These are phyloP conservation scores for Scomber colias DNA, from an alignment of 2,113 vertebrate species.

Conservation along the genomic window DNA sequence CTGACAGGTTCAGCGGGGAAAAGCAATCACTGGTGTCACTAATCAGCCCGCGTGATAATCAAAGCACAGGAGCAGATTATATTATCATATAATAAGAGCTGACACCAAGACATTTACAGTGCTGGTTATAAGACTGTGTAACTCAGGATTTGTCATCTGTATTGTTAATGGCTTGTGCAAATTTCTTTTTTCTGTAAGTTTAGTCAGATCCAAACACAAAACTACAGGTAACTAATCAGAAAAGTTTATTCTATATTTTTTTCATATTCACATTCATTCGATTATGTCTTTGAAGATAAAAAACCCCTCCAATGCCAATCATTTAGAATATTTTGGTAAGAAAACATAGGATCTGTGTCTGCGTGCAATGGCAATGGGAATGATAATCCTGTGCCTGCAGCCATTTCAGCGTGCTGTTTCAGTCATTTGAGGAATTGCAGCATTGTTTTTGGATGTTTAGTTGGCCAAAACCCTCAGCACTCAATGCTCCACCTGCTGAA, in stretches of 20 bases:
- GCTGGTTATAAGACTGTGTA: slow-evolving; percentile 32
- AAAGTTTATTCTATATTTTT: too few species aligned
- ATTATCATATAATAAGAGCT: slow-evolving; percentile 62
- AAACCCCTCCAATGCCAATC: too few species aligned
- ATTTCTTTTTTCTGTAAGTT: background rate
- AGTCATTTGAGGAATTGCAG: background rate
- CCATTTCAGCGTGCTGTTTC: background rate
- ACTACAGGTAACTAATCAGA: too few species aligned
- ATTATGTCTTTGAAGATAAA: too few species aligned
- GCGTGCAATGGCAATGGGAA: background rate
- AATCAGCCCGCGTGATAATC: slow-evolving; percentile 58
- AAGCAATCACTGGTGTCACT: slow-evolving; percentile 53
- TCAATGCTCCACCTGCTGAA: background rate
- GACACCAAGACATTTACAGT: slow-evolving; percentile 28
- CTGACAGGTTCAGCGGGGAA: slow-evolving; percentile 46
- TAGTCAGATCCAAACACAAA: too few species aligned
- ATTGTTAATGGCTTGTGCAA: background rate
- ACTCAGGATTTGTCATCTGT: slow-evolving; percentile 7
- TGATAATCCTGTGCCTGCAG: background rate
- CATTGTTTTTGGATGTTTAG: background rate
- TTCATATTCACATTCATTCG: too few species aligned
- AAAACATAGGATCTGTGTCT: too few species aligned
- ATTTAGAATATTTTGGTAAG: too few species aligned
- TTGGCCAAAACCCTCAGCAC: background rate
- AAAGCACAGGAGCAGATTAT: slow-evolving; percentile 65